These are phyloP conservation scores for Ibycter americanus DNA, from an alignment of 2,797 vertebrate genomes.

Conservation along the genomic window DNA sequence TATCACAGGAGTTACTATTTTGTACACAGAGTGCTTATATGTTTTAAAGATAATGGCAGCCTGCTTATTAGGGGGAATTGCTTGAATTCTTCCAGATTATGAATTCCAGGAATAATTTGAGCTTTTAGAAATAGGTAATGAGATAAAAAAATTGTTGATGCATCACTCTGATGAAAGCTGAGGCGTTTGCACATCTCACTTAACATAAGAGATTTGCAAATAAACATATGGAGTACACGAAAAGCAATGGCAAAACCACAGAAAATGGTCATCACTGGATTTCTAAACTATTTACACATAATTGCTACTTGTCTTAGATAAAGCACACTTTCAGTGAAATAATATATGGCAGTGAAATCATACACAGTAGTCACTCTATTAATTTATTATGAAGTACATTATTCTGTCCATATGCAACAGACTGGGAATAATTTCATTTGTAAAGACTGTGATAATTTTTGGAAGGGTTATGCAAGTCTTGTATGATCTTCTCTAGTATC, in stretches of 20 bases:
- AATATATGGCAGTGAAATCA: not conserved
- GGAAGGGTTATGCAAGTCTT: not conserved
- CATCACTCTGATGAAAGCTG: not conserved
- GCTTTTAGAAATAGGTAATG: not conserved
- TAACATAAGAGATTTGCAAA: not conserved
- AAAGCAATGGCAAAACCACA: not conserved
- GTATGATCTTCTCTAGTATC: not conserved
- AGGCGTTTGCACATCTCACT: not conserved
- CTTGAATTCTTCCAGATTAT: not conserved
- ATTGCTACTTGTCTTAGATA: not conserved
- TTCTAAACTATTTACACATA: not conserved
- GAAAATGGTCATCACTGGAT: not conserved
- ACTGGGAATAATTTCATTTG: not conserved
- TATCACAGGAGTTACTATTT: not conserved
- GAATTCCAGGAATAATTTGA: not conserved
- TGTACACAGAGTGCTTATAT: fast-evolving
- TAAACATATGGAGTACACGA: not conserved
- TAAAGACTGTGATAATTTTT: not conserved
- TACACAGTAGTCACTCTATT: not conserved
- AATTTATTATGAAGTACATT: not conserved
- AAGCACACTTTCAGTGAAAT: not conserved
- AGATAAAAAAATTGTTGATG: not conserved
- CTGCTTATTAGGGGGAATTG: not conserved
- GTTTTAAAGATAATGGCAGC: not conserved
- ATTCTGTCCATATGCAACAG: not conserved